phyloP scores from a whole-genome alignment of 2,113 vertebrate genomes.

The Delphinapterus leucas region DNA sequence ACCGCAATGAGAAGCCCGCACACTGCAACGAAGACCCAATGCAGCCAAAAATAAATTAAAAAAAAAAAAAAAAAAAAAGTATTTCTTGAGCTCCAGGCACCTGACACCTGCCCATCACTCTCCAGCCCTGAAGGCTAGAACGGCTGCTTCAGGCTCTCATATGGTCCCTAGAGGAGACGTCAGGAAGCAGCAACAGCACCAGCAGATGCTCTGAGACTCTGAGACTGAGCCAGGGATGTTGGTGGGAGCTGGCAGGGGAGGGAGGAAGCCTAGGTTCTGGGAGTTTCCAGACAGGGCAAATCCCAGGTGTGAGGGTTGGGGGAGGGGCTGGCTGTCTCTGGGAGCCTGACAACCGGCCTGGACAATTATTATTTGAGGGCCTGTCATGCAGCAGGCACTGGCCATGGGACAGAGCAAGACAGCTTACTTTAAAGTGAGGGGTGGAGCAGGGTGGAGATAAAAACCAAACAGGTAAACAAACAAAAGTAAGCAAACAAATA shows the following conservation, averaged over 20 bases:
- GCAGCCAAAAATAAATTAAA: too few relatives aligned
- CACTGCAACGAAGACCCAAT: too few relatives aligned
- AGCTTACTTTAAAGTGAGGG: not conserved
- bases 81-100: not conserved
- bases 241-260: not conserved
- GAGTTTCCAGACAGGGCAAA: not conserved
- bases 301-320: not conserved
- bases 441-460: not conserved
- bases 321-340: not conserved
- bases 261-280: not conserved
- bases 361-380: not conserved
- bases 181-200: not conserved
- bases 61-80: not conserved
- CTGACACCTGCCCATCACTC: not conserved
- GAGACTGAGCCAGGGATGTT: not conserved
- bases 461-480: not conserved
- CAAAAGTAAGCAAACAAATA: not conserved
- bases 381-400: not conserved
- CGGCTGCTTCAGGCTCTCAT: not conserved
- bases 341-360: conserved; percentile 3
- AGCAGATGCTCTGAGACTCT: not conserved
- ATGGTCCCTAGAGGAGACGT: not conserved
- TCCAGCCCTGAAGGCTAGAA: not conserved
- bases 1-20: too few relatives aligned
- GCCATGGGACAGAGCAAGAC: not conserved